Evolutionary conservation across 2,113 vertebrate genomes (phyloP).

Genomic region (Aspidoscelis tigris): DNA sequence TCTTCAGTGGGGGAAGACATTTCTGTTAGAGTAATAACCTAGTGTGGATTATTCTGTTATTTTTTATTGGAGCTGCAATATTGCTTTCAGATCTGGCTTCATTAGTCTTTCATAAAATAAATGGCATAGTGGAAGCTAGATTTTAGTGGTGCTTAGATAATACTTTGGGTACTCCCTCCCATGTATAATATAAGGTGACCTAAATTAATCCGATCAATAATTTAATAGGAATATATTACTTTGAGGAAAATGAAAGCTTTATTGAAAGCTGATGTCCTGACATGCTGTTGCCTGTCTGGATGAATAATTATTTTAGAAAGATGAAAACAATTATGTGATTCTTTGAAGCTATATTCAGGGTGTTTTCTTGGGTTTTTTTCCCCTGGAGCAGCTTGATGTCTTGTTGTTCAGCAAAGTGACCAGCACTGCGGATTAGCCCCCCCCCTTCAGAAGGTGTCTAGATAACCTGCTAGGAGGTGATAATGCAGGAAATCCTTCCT

Average conservation of each 20-base stretch:
- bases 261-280: conserved; percentile 47
- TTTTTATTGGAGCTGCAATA: neutral
- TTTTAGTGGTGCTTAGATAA: conserved; percentile 15
- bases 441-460: too few relatives aligned
- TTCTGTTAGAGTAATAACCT: neutral
- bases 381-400: too few relatives aligned
- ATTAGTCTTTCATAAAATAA: conserved; percentile 2
- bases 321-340: conserved; percentile 4
- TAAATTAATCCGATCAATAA: conserved; percentile 22
- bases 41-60: conserved; percentile 6
- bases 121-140: neutral
- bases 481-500: too few relatives aligned
- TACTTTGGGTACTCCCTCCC: neutral
- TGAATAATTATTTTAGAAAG: conserved; percentile 33
- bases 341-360: neutral
- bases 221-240: conserved; percentile 47
- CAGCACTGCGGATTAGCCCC: too few relatives aligned
- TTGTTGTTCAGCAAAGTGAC: too few relatives aligned
- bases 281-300: conserved; percentile 30
- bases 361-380: neutral
- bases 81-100: conserved; percentile 22
- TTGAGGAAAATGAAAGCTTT: conserved; percentile 27
- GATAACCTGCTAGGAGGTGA: too few relatives aligned
- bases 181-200: conserved; percentile 43
- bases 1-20: neutral